Conservation (phyloP, 2,113 vertebrate genomes). For the Labeo catla region DNA sequence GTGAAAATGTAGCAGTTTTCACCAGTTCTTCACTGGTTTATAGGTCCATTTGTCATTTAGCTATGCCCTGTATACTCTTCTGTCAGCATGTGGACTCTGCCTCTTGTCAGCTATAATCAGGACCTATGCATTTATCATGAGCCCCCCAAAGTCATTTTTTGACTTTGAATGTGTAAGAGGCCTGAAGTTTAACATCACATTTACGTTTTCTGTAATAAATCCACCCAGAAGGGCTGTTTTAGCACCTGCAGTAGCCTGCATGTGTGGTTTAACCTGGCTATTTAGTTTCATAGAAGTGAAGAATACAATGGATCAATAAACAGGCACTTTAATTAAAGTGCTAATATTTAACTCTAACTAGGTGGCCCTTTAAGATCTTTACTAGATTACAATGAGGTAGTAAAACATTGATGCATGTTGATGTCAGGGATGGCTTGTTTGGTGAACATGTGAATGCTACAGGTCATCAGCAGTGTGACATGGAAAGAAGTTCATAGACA, state of each 20-base stretch:
- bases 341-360: slow-evolving; percentile 63
- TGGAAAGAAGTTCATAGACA: background rate
- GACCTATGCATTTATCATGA: slow-evolving; percentile 40
- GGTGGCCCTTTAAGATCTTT: background rate
- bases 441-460: background rate
- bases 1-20: background rate
- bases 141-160: slow-evolving; percentile 59
- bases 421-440: slow-evolving; percentile 23
- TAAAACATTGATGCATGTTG: slow-evolving; percentile 4
- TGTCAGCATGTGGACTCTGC: background rate
- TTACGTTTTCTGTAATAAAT: background rate
- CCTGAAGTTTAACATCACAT: slow-evolving; percentile 33
- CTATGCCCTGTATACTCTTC: background rate
- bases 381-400: background rate
- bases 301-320: slow-evolving; percentile 44
- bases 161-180: slow-evolving; percentile 44
- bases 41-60: background rate
- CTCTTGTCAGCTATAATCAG: background rate
- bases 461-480: background rate
- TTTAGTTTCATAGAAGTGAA: slow-evolving; percentile 40
- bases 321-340: slow-evolving; percentile 68
- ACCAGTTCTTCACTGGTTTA: background rate
- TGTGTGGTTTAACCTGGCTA: slow-evolving; percentile 51
- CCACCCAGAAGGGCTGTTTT: too few species aligned
- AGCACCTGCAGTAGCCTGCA: slow-evolving; percentile 21